These are phyloP conservation scores for Eubasilissa splendida DNA, from an alignment of 2,888 invertebrate genomes.

Conservation along the genomic window DNA sequence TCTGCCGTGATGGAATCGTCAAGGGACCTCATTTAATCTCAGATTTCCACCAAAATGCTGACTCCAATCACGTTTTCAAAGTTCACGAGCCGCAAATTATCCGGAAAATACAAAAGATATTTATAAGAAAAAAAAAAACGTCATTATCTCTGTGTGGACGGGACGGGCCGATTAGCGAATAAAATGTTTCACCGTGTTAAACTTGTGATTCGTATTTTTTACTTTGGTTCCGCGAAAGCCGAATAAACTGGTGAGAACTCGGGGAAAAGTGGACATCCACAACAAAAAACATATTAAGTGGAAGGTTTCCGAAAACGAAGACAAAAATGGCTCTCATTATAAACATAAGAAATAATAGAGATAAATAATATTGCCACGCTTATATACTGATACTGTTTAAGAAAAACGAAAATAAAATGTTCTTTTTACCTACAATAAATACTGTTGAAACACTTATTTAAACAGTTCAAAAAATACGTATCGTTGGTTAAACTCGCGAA, in stretches of 20 bases:
- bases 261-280: too few species aligned
- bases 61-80: conserved; percentile 6
- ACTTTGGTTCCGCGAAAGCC: too few species aligned
- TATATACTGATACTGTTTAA: too few species aligned
- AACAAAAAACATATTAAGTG: too few species aligned
- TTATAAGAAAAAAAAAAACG: background rate
- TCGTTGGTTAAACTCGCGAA: background rate
- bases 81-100: background rate
- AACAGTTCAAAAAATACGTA: conserved; percentile 1
- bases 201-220: too few species aligned
- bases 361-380: too few species aligned
- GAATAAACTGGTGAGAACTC: too few species aligned
- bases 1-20: conserved; percentile 31
- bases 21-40: conserved; percentile 9
- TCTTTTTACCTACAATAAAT: too few species aligned
- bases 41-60: conserved; percentile 3
- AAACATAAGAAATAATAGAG: too few species aligned
- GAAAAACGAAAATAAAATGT: background rate
- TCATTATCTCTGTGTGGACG: background rate
- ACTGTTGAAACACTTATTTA: background rate
- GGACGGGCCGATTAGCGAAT: background rate
- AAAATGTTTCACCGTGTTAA: too few species aligned
- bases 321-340: too few species aligned
- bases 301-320: too few species aligned
- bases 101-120: conserved; percentile 3